Evolutionary conservation across 2,888 invertebrate species (phyloP).

Genomic region (Euphydryas editha): DNA sequence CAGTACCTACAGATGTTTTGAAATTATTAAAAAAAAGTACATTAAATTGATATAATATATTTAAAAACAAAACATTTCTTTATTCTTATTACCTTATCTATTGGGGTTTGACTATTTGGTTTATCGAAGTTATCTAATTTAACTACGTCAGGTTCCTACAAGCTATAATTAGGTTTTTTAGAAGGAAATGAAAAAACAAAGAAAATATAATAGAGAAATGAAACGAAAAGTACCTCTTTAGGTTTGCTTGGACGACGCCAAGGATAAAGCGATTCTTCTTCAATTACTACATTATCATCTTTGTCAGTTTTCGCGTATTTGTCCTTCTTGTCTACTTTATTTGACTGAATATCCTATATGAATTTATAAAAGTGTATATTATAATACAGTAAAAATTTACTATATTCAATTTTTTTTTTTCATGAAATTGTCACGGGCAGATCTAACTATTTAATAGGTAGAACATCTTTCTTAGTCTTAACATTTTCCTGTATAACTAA

Average conservation of each 20-base stretch:
- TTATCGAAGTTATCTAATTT: conserved; percentile 16
- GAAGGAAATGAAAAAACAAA: not conserved
- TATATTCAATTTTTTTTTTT: not conserved
- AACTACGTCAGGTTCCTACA: conserved; percentile 28
- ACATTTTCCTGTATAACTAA: too few relatives aligned
- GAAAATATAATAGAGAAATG: not conserved
- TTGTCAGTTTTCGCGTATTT: conserved; percentile 21
- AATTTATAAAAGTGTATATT: not conserved
- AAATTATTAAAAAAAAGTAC: not conserved
- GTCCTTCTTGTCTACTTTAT: conserved; percentile 1
- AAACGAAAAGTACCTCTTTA: conserved; percentile 42
- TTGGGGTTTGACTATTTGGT: conserved; percentile 5
- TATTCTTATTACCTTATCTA: conserved; percentile 4
- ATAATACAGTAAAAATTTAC: not conserved
- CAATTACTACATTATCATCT: conserved; percentile 25
- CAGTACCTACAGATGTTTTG: conserved; percentile 47
- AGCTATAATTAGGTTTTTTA: conserved; percentile 4
- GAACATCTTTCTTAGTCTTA: not conserved
- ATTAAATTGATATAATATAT: not conserved
- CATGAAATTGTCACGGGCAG: not conserved
- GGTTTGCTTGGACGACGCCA: conserved; percentile 45
- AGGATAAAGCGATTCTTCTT: conserved; percentile 40
- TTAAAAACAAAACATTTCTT: not conserved
- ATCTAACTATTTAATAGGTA: conserved; percentile 2
- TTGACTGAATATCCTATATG: conserved; percentile 11